phyloP scores from a whole-genome alignment of 2,797 vertebrate species.

The Gymnopithys bicolor region DNA sequence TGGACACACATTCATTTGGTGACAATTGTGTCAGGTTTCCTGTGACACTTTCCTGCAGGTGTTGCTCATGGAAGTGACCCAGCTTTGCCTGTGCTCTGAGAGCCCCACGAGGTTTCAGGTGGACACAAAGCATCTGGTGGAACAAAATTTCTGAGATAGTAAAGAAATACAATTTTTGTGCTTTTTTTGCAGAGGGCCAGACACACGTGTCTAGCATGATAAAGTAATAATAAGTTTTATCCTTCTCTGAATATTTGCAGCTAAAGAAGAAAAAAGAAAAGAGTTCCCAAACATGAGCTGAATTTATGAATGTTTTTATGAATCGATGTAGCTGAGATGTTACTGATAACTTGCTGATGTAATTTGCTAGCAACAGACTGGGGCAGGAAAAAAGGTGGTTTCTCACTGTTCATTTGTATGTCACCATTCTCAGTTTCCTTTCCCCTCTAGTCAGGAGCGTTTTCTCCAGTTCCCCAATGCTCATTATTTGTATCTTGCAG shows the following conservation, averaged over 20 bases:
- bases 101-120: neutral
- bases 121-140: neutral
- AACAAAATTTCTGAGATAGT: neutral
- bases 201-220: neutral
- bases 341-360: constrained; percentile 8
- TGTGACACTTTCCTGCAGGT: constrained; percentile 19
- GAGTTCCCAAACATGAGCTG: neutral
- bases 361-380: neutral
- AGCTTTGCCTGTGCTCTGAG: neutral
- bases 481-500: neutral
- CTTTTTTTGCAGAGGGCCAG: neutral
- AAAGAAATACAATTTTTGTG: neutral
- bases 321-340: neutral
- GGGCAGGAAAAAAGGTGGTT: neutral
- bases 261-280: neutral
- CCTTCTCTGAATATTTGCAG: neutral
- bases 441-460: neutral
- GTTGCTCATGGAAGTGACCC: neutral
- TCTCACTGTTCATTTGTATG: neutral
- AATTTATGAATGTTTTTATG: neutral
- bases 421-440: neutral
- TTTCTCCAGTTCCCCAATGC: neutral
- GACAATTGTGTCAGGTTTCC: neutral
- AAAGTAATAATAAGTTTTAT: neutral
- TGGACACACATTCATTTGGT: neutral